Base-by-base conservation (phyloP, 2,113 vertebrate species). In the Gallinago media region DNA sequence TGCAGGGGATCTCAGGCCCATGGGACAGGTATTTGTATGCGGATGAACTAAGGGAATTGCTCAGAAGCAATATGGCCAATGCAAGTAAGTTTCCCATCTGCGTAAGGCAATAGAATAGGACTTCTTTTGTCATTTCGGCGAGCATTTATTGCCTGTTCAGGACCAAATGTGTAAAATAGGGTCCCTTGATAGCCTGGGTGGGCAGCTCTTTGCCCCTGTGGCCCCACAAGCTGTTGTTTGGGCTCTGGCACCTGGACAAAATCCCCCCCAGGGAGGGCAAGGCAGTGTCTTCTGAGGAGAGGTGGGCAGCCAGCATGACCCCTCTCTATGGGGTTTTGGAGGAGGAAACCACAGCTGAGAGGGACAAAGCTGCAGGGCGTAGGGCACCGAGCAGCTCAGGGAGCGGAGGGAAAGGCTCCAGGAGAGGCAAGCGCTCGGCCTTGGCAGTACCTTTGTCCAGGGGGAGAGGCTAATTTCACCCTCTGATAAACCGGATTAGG, bases 71-170 rank as follows among this genome's bases (percentile, higher is more conserved):
- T 78, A 70, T 44, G 67, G 58, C 38, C 58, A 91, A 34, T 5
- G 44, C 54, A 96, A 79, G 84, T 12, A 65, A 40, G 52, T 56
- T 93, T 92, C 68, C 90, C 91, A 94, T 84, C 81, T 89, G 76
- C 8, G 3, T 76, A 71, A 80, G 40, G 36, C 85, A 91, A 74
- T 8, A 42, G 27, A 52, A 81, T 72, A 42, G 80, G 42, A 68
- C 36, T 29, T 59, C 73, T 92, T 87, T 81, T 92, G 65, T 86
- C 55, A 74, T 86, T 86, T 95, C 5, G 23, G 81, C 91, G 56
- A 89, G 79, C 59, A 62, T 71, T 74, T 89, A 63, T 81, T 83
- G 26, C 50, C 36, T 19, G 49, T 78, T 87, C 62, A 83, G 54
- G 54, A 82, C n/a, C 27, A 81, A 86, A 80, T 36, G 42, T n/a